Evolutionary conservation across 2,888 invertebrate genomes (phyloP).

Genomic region (Creontiades dilutus): DNA sequence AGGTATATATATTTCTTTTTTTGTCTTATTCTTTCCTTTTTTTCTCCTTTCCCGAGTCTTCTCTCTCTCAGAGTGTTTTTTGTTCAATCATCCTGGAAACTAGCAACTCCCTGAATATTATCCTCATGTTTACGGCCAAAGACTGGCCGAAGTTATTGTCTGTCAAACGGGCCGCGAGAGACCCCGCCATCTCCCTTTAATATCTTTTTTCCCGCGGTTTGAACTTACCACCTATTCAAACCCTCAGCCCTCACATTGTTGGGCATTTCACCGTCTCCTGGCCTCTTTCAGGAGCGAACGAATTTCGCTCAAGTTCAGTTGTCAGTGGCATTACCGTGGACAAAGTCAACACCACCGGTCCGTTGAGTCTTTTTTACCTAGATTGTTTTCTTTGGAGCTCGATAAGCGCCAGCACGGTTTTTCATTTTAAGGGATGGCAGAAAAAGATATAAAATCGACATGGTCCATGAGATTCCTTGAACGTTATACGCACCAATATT

Average conservation of each 20-base stretch:
- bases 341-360: too few relatives aligned
- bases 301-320: too few relatives aligned
- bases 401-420: too few relatives aligned
- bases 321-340: too few relatives aligned
- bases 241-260: neutral
- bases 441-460: too few relatives aligned
- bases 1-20: neutral
- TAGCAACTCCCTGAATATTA: slow-evolving; percentile 32
- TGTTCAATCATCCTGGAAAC: slow-evolving; percentile 29
- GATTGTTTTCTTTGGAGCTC: too few relatives aligned
- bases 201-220: slow-evolving; percentile 20
- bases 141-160: slow-evolving; percentile 37
- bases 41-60: neutral
- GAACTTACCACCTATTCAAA: slow-evolving; percentile 34
- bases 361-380: too few relatives aligned
- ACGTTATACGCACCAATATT: too few relatives aligned
- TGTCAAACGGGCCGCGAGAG: slow-evolving; percentile 26
- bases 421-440: too few relatives aligned
- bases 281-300: neutral
- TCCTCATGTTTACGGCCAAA: slow-evolving; percentile 35
- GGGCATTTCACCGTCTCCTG: neutral
- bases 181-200: neutral
- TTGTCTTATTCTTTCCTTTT: slow-evolving; percentile 6
- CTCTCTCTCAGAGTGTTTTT: neutral
- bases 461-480: too few relatives aligned